Conservation (phyloP, 2,113 vertebrate genomes). For the Egretta garzetta region DNA sequence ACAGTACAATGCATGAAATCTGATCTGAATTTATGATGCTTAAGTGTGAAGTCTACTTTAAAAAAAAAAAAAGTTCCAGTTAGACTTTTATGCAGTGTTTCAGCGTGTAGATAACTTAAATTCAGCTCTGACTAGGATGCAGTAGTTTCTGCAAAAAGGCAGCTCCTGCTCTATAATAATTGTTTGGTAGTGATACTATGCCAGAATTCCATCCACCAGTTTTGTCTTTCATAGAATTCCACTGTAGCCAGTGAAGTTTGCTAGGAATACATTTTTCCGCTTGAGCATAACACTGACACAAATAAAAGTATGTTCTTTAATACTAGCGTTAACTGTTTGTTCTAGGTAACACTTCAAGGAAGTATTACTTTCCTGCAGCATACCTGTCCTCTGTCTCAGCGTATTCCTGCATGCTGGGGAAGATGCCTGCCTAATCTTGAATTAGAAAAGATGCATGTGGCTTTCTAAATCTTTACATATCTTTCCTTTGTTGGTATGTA, state of each 20-base stretch:
- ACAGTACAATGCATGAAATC: background rate
- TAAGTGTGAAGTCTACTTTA: background rate
- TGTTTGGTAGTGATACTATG: background rate
- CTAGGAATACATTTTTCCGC: background rate
- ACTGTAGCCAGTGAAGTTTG: background rate
- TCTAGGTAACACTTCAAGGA: constrained; percentile 75
- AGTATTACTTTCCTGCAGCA: constrained; percentile 14
- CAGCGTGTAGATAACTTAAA: background rate
- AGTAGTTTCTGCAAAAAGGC: background rate
- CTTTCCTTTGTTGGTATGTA: constrained; percentile 73
- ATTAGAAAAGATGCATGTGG: constrained; percentile 78
- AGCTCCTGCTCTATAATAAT: background rate
- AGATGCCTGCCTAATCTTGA: constrained; percentile 73
- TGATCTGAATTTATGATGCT: background rate
- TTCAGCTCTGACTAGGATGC: background rate
- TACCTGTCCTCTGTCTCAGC: constrained; percentile 51
- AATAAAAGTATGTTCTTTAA: constrained; percentile 30
- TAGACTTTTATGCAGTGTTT: background rate
- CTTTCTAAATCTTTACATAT: constrained; percentile 74
- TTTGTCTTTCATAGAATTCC: background rate
- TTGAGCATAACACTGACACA: background rate
- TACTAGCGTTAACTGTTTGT: constrained; percentile 67
- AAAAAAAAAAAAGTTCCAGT: background rate
- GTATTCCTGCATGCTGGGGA: constrained; percentile 68
- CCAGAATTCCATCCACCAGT: background rate